Evolutionary conservation across 2,113 vertebrate genomes (phyloP).

Genomic region (Canis aureus): DNA sequence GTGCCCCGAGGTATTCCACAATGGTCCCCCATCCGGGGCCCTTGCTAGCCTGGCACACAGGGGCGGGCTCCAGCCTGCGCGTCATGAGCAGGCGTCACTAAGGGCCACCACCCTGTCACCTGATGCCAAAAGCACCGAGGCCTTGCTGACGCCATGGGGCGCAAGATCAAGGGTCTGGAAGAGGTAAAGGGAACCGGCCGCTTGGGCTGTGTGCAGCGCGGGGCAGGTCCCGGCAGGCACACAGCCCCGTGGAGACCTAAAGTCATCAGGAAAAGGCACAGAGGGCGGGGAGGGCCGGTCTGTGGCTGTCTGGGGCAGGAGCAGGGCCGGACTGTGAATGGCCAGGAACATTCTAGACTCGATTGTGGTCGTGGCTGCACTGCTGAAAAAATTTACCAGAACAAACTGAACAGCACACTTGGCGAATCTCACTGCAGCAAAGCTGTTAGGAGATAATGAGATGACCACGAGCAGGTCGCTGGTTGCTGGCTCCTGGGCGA

Average conservation of each 20-base stretch:
- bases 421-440: accelerated
- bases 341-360: background rate
- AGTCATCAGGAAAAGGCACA: background rate
- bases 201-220: accelerated
- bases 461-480: background rate
- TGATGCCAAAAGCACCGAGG: accelerated
- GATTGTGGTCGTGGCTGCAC: accelerated
- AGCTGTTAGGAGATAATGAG: accelerated
- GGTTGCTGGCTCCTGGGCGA: too few relatives aligned
- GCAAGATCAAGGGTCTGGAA: accelerated
- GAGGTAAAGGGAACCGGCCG: background rate
- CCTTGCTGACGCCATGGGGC: accelerated
- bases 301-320: background rate
- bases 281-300: accelerated
- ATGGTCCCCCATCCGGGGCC: background rate
- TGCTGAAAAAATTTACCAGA: accelerated
- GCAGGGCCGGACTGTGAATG: background rate
- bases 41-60: accelerated
- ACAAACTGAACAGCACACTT: accelerated
- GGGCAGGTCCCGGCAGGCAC: background rate
- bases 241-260: too few relatives aligned
- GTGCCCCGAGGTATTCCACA: background rate
- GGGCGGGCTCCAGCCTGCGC: accelerated
- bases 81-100: accelerated
- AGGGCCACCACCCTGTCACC: background rate